These are phyloP conservation scores for Amblyopsis hoosieri DNA, from an alignment of 2,797 vertebrate species.

Conservation along the genomic window DNA sequence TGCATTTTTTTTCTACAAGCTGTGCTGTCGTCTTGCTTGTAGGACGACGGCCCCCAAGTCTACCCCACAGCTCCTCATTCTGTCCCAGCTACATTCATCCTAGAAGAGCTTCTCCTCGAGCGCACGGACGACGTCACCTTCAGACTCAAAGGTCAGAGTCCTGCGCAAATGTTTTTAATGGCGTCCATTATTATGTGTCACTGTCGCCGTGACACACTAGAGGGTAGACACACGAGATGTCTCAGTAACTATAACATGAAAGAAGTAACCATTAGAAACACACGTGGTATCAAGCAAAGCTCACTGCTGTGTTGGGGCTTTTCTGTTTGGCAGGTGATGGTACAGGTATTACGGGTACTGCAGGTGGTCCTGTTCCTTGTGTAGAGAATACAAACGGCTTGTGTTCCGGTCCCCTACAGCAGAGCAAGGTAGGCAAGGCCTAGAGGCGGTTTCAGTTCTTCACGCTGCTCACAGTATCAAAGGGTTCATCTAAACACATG, in stretches of 20 bases:
- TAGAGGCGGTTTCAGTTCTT: not conserved
- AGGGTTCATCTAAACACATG: not conserved
- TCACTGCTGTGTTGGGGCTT: slow-evolving; percentile 18
- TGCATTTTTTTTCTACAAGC: not conserved
- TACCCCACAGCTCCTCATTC: slow-evolving; percentile 91
- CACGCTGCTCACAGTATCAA: not conserved
- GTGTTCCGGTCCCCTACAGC: slow-evolving; percentile 34
- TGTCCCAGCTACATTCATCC: slow-evolving; percentile 81
- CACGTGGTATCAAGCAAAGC: slow-evolving; percentile 34
- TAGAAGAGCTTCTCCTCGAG: slow-evolving; percentile 84
- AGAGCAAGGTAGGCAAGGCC: slow-evolving; percentile 53
- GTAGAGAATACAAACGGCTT: slow-evolving; percentile 29
- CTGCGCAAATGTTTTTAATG: too few species aligned
- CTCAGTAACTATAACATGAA: slow-evolving; percentile 10
- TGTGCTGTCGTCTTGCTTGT: slow-evolving; percentile 15
- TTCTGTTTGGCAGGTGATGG: slow-evolving; percentile 39
- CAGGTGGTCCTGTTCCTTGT: slow-evolving; percentile 24
- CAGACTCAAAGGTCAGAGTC: slow-evolving; percentile 80
- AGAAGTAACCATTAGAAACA: slow-evolving; percentile 9
- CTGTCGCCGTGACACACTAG: not conserved
- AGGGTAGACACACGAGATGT: not conserved
- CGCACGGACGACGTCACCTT: slow-evolving; percentile 87
- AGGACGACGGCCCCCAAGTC: slow-evolving; percentile 90
- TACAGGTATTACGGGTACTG: slow-evolving; percentile 22
- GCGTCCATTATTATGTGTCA: not conserved